Conservation (phyloP, 2,888 invertebrate genomes). For the Malthinus seriepunctatus region DNA sequence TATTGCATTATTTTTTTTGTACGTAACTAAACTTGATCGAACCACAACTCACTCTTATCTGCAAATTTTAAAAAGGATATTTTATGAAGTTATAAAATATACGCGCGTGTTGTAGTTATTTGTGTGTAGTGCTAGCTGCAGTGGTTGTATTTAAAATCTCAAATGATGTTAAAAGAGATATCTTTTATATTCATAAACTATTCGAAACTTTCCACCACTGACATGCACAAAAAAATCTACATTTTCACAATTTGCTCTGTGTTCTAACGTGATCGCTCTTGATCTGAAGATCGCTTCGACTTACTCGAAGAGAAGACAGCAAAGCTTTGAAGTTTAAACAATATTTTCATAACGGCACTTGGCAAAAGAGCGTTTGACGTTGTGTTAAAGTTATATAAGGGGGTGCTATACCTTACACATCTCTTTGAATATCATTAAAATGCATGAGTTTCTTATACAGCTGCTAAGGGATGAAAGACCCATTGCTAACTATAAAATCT, state of each 20-base stretch:
- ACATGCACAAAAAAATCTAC: slow-evolving; percentile 46
- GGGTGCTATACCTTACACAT: slow-evolving; percentile 36
- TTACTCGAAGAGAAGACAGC: slow-evolving; percentile 24
- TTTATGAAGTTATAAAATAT: slow-evolving; percentile 24
- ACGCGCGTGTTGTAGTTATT: not conserved
- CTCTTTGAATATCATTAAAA: slow-evolving; percentile 38
- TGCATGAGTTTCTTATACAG: slow-evolving; percentile 27
- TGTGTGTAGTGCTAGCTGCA: not conserved
- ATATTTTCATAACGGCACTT: slow-evolving; percentile 49
- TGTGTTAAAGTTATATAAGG: slow-evolving; percentile 32
- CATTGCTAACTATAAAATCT: no score
- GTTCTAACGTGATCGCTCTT: slow-evolving; percentile 38
- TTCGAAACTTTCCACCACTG: slow-evolving; percentile 43
- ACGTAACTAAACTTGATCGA: no score
- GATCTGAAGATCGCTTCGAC: slow-evolving; percentile 47
- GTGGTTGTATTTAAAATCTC: slow-evolving; percentile 28
- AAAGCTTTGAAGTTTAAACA: slow-evolving; percentile 51
- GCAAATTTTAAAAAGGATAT: slow-evolving; percentile 1
- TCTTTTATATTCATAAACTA: slow-evolving; percentile 31
- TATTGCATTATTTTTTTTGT: no score
- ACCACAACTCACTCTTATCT: no score
- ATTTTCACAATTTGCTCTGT: slow-evolving; percentile 50
- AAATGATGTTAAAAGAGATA: slow-evolving; percentile 37
- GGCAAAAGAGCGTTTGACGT: slow-evolving; percentile 28
- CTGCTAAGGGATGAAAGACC: no score